phyloP scores from a whole-genome alignment of 2,888 invertebrate species.

The Strigamia maritima region DNA sequence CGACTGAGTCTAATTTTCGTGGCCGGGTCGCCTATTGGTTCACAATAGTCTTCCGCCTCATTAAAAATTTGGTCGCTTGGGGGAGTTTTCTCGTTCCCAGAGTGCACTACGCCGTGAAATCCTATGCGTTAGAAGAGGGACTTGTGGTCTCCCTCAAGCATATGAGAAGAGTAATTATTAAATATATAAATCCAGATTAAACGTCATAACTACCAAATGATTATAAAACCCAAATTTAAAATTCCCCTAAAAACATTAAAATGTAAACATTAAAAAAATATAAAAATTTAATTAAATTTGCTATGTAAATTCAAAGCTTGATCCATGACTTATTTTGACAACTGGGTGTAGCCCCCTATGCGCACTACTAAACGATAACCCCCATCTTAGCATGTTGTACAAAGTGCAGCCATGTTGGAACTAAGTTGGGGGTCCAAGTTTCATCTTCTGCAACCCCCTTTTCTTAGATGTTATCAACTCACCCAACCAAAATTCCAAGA shows the following conservation, averaged over 20 bases:
- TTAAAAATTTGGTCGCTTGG: slow-evolving; percentile 23
- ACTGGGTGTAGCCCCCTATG: neutral
- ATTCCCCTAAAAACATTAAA: neutral
- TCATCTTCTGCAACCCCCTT: neutral
- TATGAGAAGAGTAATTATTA: neutral
- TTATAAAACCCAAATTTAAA: neutral
- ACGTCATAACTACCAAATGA: neutral
- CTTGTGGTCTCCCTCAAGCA: slow-evolving; percentile 11
- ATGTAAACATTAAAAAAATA: too few relatives aligned
- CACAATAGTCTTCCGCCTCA: slow-evolving; percentile 19
- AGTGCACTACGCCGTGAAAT: slow-evolving; percentile 16
- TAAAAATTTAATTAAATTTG: neutral
- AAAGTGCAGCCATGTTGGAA: slow-evolving; percentile 20
- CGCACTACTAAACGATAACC: neutral
- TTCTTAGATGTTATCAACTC: slow-evolving; percentile 20
- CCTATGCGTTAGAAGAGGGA: neutral
- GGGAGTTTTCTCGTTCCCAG: slow-evolving; percentile 23
- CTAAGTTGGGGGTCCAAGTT: slow-evolving; percentile 19
- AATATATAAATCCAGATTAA: neutral
- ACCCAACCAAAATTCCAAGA: slow-evolving; percentile 16
- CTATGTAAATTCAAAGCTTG: neutral
- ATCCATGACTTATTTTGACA: neutral
- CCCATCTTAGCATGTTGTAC: neutral
- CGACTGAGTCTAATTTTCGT: slow-evolving; percentile 6
- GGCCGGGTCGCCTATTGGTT: slow-evolving; percentile 17